These are phyloP conservation scores for Ctenochaetus hawaiiensis DNA, from an alignment of 2,797 vertebrate species.

Conservation along the genomic window DNA sequence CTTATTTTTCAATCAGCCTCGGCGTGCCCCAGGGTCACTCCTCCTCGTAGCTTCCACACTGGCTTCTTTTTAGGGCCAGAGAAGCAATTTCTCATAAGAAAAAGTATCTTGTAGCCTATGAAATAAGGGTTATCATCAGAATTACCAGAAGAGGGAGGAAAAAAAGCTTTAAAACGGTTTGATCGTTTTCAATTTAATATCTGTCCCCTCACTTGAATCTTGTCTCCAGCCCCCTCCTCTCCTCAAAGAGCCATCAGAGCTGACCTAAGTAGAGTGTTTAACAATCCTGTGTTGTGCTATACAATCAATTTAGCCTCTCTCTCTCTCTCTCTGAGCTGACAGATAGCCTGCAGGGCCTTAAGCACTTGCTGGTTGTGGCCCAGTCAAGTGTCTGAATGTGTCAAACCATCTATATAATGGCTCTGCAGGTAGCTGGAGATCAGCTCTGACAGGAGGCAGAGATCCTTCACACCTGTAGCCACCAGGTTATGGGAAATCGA, in stretches of 20 bases:
- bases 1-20: slow-evolving; percentile 99
- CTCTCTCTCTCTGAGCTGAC: slow-evolving; percentile 59
- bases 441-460: slow-evolving; percentile 61
- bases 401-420: slow-evolving; percentile 51
- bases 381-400: slow-evolving; percentile 59
- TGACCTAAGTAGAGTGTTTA: slow-evolving; percentile 74
- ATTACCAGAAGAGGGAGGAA: slow-evolving; percentile 57
- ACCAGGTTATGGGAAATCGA: slow-evolving; percentile 64
- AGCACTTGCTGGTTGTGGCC: slow-evolving; percentile 48
- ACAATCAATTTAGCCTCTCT: slow-evolving; percentile 74
- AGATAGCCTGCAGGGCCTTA: slow-evolving; percentile 52
- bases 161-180: slow-evolving; percentile 72
- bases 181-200: slow-evolving; percentile 82
- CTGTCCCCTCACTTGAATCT: slow-evolving; percentile 40
- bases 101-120: slow-evolving; percentile 81
- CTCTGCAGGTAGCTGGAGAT: slow-evolving; percentile 52
- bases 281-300: slow-evolving; percentile 68
- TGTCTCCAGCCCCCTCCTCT: slow-evolving; percentile 20
- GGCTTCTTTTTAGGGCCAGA: slow-evolving; percentile 89
- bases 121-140: slow-evolving; percentile 85
- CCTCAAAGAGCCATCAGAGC: slow-evolving; percentile 60
- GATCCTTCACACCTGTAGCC: slow-evolving; percentile 69
- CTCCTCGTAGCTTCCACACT: slow-evolving; percentile 90
- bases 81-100: slow-evolving; percentile 92
- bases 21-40: slow-evolving; percentile 94